Percentiles rank a stretch among this genome's conserved stretches.
These are phyloP conservation scores for Bombus terrestris DNA, from an alignment of 1,140 invertebrate genomes.

Conservation along the genomic window DNA sequence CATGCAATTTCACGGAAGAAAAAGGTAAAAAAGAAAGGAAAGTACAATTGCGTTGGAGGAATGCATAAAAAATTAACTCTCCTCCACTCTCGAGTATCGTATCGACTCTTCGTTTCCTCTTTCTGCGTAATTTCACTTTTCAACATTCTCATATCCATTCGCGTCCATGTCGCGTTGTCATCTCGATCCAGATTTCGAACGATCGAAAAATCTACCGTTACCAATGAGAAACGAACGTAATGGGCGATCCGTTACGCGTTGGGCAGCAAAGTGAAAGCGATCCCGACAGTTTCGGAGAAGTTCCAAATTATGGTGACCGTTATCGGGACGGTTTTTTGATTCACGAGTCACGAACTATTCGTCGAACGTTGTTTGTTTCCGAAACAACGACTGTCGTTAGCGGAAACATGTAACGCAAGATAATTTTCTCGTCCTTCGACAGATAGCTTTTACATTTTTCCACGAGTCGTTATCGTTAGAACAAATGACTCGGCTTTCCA, in stretches of 20 bases:
- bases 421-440: not conserved
- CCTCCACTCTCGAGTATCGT: not conserved
- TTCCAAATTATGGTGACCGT: slow-evolving; percentile 45
- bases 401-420: not conserved
- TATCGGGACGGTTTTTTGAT: slow-evolving; percentile 48
- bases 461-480: not conserved
- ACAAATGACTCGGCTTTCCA: not conserved
- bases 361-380: slow-evolving; percentile 37
- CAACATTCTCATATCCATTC: not conserved
- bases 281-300: not conserved
- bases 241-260: slow-evolving; percentile 10
- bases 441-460: not conserved
- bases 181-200: not conserved
- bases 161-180: not conserved
- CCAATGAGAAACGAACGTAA: slow-evolving; percentile 19
- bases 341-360: slow-evolving; percentile 54
- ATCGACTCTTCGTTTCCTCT: not conserved
- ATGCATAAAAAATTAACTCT: not conserved
- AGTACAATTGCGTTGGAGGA: not conserved
- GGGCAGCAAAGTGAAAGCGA: slow-evolving; percentile 39
- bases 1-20: not conserved
- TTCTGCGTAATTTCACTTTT: slow-evolving; percentile 8
- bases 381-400: slow-evolving; percentile 11
- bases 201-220: slow-evolving; percentile 16
- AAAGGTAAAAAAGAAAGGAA: not conserved